Percentiles rank a stretch among this genome's conserved stretches.
Evolutionary conservation across 2,797 vertebrate genomes (phyloP).

Genomic region (Bovichtus diacanthus): DNA sequence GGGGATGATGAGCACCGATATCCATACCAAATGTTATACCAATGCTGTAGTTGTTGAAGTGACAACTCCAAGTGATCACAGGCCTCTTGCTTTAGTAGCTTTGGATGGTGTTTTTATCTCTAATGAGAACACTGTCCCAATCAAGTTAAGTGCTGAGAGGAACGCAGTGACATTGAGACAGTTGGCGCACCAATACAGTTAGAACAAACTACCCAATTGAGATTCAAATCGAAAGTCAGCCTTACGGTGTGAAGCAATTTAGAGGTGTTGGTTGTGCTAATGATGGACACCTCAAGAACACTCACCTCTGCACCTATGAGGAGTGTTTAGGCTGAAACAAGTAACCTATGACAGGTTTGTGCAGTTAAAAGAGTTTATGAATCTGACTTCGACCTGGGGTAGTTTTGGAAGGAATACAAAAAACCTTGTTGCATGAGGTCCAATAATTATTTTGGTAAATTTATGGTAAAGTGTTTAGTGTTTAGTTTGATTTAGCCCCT

Average conservation of each 20-base stretch:
- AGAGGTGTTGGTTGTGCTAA: neutral
- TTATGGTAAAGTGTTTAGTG: neutral
- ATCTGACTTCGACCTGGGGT: neutral
- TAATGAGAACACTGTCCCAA: neutral
- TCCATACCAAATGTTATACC: neutral
- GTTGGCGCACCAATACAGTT: neutral
- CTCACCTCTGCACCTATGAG: neutral
- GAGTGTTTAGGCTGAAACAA: too few relatives aligned
- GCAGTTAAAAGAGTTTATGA: neutral
- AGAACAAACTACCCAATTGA: too few relatives aligned
- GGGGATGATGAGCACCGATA: neutral
- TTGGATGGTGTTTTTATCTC: neutral
- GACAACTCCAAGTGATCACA: neutral
- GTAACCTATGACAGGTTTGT: too few relatives aligned
- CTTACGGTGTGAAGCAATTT: neutral
- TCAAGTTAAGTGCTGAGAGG: too few relatives aligned
- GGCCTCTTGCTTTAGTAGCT: neutral
- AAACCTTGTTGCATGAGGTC: neutral
- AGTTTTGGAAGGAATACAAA: neutral
- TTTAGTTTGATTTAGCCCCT: neutral
- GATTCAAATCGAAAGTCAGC: neutral
- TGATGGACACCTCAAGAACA: neutral
- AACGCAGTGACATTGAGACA: neutral
- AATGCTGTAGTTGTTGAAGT: neutral
- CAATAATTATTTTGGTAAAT: neutral